Conservation (phyloP, 2,888 invertebrate species). For the Aphrophora alni region DNA sequence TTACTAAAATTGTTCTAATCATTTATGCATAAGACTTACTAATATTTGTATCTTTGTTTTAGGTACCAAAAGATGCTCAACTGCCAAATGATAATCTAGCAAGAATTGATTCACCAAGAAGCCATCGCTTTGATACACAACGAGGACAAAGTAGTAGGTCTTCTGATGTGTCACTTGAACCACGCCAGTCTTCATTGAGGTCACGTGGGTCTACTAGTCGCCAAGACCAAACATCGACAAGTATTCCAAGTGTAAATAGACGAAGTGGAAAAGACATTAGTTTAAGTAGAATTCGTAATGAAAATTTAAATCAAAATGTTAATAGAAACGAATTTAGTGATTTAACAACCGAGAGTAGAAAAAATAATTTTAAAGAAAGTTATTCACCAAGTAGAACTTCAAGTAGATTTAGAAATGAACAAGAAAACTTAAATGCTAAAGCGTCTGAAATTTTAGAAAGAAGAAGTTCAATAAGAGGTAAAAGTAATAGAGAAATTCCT, state of each 20-base stretch:
- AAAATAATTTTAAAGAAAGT: neutral
- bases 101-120: neutral
- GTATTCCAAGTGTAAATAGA: neutral
- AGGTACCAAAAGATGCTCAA: neutral
- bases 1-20: too few relatives aligned
- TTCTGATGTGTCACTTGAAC: neutral
- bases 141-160: neutral
- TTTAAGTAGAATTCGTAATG: neutral
- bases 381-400: neutral
- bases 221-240: neutral
- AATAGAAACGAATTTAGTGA: neutral
- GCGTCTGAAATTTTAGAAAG: neutral
- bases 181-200: neutral
- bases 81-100: neutral
- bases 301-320: neutral
- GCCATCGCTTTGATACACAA: neutral
- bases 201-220: neutral
- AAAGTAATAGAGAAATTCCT: neutral
- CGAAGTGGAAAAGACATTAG: neutral
- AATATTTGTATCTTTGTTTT: neutral
- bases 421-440: neutral
- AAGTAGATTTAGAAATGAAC: neutral
- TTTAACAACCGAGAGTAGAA: neutral
- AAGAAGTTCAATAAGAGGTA: neutral
- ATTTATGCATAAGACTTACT: too few relatives aligned